Evolutionary conservation across 2,888 invertebrate genomes (phyloP).

Genomic region (Trachelus troglodyta): DNA sequence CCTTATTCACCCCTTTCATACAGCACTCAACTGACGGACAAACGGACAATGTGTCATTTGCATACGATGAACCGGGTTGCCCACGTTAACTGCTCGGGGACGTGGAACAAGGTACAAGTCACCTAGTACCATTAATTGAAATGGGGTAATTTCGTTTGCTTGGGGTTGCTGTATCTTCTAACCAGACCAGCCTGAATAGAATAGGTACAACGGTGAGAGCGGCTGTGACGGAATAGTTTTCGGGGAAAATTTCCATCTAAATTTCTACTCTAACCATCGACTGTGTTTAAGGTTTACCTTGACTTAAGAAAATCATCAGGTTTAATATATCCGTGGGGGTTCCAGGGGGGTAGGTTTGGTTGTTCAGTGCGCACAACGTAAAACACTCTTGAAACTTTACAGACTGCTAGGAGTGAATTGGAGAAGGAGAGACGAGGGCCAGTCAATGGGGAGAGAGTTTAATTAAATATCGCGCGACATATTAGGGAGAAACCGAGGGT

Average conservation of each 20-base stretch:
- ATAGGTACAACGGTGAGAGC: conserved; percentile 30
- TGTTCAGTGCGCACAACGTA: neutral
- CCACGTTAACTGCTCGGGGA: conserved; percentile 54
- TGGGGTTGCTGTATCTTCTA: conserved; percentile 19
- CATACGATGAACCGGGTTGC: conserved; percentile 45
- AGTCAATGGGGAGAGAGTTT: conserved; percentile 39
- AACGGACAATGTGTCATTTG: conserved; percentile 52
- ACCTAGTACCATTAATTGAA: conserved; percentile 60
- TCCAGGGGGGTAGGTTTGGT: neutral
- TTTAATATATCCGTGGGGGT: neutral
- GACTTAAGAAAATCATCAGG: neutral
- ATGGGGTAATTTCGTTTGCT: conserved; percentile 50
- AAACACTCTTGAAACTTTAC: conserved; percentile 55
- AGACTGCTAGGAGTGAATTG: conserved; percentile 36
- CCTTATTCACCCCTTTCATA: neutral
- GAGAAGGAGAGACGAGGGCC: conserved; percentile 24
- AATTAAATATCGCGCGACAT: conserved; percentile 60
- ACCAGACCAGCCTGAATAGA: neutral
- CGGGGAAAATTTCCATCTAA: neutral
- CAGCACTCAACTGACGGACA: conserved; percentile 26
- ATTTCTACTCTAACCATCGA: neutral
- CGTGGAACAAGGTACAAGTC: conserved; percentile 57
- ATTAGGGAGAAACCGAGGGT: conserved; percentile 39
- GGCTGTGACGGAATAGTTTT: conserved; percentile 6
- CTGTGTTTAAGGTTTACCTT: neutral